Percentiles rank a stretch among this genome's conserved stretches.
Conservation (phyloP, 2,113 vertebrate species). For the Empidonax alnorum region DNA sequence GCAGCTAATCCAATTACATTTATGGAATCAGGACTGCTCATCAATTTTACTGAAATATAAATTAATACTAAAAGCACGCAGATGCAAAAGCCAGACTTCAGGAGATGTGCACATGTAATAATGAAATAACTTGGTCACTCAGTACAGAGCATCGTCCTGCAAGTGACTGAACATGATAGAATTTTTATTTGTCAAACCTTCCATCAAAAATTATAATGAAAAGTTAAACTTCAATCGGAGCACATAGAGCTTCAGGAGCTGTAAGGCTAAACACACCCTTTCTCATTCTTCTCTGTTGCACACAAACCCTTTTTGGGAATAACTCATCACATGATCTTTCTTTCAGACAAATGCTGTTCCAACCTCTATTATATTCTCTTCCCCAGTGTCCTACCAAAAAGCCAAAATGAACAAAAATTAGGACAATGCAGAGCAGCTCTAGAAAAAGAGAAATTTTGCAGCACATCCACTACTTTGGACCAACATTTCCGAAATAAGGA, state of each 20-base stretch:
- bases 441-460: neutral
- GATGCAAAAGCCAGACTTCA: neutral
- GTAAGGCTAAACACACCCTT: neutral
- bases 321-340: neutral
- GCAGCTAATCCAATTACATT: neutral
- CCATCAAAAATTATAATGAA: neutral
- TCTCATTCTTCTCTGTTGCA: neutral
- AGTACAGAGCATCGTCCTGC: neutral
- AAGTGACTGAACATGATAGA: neutral
- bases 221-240: neutral
- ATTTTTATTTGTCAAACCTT: neutral
- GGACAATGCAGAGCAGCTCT: neutral
- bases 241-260: neutral
- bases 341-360: neutral
- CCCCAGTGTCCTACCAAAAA: neutral
- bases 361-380: neutral
- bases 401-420: neutral
- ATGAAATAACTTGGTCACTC: neutral
- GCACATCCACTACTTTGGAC: neutral
- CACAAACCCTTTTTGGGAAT: neutral
- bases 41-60: neutral
- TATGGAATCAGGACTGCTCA: neutral
- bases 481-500: neutral
- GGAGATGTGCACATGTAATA: neutral
- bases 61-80: neutral